phyloP scores from a whole-genome alignment of 2,888 invertebrate species.

The Dromius quadrimaculatus region DNA sequence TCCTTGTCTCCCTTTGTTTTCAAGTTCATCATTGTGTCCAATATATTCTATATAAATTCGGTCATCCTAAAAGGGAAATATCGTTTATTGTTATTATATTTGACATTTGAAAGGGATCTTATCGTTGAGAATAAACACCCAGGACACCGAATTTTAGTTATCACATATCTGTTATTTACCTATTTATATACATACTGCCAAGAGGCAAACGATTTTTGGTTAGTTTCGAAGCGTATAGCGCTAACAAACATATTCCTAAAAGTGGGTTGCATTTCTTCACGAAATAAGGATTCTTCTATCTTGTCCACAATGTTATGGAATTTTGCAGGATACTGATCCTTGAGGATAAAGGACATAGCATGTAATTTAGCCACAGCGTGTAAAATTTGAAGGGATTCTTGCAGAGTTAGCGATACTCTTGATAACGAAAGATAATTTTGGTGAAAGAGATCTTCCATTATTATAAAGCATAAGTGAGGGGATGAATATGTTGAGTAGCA shows the following conservation, averaged over 20 bases:
- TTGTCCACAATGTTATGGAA: slow-evolving; percentile 54
- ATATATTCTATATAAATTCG: slow-evolving; percentile 53
- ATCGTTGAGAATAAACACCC: too few species aligned
- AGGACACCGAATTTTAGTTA: too few species aligned
- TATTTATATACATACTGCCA: slow-evolving; percentile 56
- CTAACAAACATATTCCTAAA: slow-evolving; percentile 54
- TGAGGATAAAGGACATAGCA: slow-evolving; percentile 56
- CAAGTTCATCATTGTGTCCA: slow-evolving; percentile 43
- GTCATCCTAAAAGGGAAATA: neutral
- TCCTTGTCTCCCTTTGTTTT: slow-evolving; percentile 38
- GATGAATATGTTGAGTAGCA: slow-evolving; percentile 8
- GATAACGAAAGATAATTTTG: slow-evolving; percentile 48
- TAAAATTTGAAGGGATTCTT: slow-evolving; percentile 48
- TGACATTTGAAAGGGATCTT: too few species aligned
- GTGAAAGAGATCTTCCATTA: slow-evolving; percentile 53
- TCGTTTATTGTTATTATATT: too few species aligned
- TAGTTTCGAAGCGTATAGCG: slow-evolving; percentile 55
- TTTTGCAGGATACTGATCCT: slow-evolving; percentile 53
- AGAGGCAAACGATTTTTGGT: slow-evolving; percentile 55
- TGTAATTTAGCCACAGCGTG: slow-evolving; percentile 55
- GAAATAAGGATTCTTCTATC: slow-evolving; percentile 54
- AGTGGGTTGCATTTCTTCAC: slow-evolving; percentile 32
- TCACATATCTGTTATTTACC: too few species aligned
- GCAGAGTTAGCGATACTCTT: slow-evolving; percentile 43
- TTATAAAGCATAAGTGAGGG: slow-evolving; percentile 38